A percentile compares a stretch with the other conserved stretches of the same genome.
phyloP scores from a whole-genome alignment of 2,888 invertebrate species.

The Dascillus cervinus region DNA sequence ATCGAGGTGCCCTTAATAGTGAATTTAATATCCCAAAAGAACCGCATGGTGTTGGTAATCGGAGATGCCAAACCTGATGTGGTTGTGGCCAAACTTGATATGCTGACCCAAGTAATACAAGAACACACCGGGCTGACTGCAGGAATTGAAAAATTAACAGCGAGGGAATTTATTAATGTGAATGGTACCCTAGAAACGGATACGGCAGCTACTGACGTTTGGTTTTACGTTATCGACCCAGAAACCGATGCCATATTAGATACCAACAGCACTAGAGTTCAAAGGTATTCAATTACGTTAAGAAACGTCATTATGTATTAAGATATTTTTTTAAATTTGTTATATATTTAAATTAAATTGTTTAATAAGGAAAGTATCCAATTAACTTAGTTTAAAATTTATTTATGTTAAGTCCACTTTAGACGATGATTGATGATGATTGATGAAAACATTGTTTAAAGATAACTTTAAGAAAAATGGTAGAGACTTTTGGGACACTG shows the following conservation, averaged over 20 bases:
- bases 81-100: slow-evolving; percentile 48
- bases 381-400: too few relatives aligned
- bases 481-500: too few relatives aligned
- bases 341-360: too few relatives aligned
- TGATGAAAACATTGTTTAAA: too few relatives aligned
- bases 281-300: slow-evolving; percentile 46
- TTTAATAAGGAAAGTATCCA: too few relatives aligned
- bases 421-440: too few relatives aligned
- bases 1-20: slow-evolving; percentile 60
- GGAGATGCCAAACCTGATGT: slow-evolving; percentile 66
- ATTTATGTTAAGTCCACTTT: too few relatives aligned
- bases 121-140: slow-evolving; percentile 67
- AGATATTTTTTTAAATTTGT: not conserved
- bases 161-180: slow-evolving; percentile 61
- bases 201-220: slow-evolving; percentile 71
- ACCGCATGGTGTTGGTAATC: slow-evolving; percentile 72
- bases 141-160: slow-evolving; percentile 78
- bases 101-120: slow-evolving; percentile 57
- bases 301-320: not conserved
- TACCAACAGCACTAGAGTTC: slow-evolving; percentile 63
- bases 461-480: too few relatives aligned
- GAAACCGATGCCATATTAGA: slow-evolving; percentile 63
- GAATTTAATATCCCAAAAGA: slow-evolving; percentile 69
- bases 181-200: slow-evolving; percentile 70
- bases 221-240: slow-evolving; percentile 82